Evolutionary conservation across 2,888 invertebrate species (phyloP).

Genomic region (Allolobophora icterica): DNA sequence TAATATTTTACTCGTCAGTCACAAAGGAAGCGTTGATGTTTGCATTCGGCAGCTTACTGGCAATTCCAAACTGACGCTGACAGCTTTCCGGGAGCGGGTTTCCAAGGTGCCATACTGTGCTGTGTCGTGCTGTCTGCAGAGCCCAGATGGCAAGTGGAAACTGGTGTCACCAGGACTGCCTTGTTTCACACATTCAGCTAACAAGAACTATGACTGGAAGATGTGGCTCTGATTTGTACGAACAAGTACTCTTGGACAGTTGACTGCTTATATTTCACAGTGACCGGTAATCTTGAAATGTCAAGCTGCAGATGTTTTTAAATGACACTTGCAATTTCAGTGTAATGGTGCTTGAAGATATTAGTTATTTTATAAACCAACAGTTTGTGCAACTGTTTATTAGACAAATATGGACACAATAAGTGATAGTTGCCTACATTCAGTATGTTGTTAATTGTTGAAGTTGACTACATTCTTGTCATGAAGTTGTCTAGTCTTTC

Average conservation of each 20-base stretch:
- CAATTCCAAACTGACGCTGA: constrained; percentile 9
- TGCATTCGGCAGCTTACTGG: constrained; percentile 22
- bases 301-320: not conserved
- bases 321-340: not conserved
- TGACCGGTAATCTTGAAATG: not conserved
- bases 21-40: constrained; percentile 25
- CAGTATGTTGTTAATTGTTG: not conserved
- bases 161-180: constrained; percentile 19
- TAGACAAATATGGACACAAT: not conserved
- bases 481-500: not conserved
- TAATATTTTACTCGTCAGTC: constrained; percentile 24
- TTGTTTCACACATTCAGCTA: constrained; percentile 18
- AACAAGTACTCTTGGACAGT: not conserved
- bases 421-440: constrained; percentile 10
- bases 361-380: not conserved
- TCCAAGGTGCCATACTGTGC: constrained; percentile 26
- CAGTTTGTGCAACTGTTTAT: not conserved
- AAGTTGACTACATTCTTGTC: not conserved
- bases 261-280: constrained; percentile 4
- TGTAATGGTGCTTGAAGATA: not conserved
- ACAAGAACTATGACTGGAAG: constrained; percentile 22
- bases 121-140: not conserved
- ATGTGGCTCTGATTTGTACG: constrained; percentile 8
- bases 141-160: constrained; percentile 13
- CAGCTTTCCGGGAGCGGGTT: constrained; percentile 21